Percentiles rank a stretch among this genome's conserved stretches.
Evolutionary conservation across 2,888 invertebrate genomes (phyloP).

Genomic region (Coelopa pilipes): DNA sequence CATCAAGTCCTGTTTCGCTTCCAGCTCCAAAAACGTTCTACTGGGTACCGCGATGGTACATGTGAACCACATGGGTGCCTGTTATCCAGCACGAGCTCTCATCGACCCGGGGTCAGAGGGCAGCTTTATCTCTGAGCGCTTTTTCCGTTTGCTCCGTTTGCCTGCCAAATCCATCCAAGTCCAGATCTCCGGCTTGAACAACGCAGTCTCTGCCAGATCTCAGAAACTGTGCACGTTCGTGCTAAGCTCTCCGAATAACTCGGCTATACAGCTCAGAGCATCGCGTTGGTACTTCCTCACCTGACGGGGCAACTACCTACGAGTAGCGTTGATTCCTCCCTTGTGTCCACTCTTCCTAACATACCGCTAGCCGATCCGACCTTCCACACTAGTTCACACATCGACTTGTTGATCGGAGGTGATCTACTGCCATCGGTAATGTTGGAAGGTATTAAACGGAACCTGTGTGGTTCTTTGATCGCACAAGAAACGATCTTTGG

Average conservation of each 20-base stretch:
- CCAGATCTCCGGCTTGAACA: conserved; percentile 32
- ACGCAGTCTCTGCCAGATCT: conserved; percentile 18
- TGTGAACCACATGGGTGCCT: not conserved
- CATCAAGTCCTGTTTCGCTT: conserved; percentile 19
- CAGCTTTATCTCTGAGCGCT: conserved; percentile 37
- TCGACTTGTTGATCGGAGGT: conserved; percentile 12
- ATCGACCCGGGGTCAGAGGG: conserved; percentile 40
- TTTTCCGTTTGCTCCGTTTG: conserved; percentile 13
- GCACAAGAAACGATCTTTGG: conserved; percentile 39
- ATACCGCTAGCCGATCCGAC: not conserved
- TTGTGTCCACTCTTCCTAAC: not conserved
- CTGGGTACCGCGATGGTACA: conserved; percentile 35
- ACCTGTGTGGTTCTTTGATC: conserved; percentile 20
- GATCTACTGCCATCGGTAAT: not conserved
- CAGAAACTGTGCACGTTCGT: conserved; percentile 21
- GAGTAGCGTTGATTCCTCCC: not conserved
- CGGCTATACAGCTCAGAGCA: conserved; percentile 6
- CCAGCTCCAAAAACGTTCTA: conserved; percentile 11
- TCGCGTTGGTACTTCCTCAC: conserved; percentile 13
- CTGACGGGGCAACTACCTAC: conserved; percentile 3
- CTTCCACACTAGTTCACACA: conserved; percentile 19
- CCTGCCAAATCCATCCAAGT: conserved; percentile 12
- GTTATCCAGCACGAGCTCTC: conserved; percentile 30
- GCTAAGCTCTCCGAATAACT: not conserved
- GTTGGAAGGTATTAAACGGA: conserved; percentile 16